Evolutionary conservation across 2,888 invertebrate genomes (phyloP), one percentile per base, ranked within the genome.

Genomic region (Perdita meconis): DNA sequence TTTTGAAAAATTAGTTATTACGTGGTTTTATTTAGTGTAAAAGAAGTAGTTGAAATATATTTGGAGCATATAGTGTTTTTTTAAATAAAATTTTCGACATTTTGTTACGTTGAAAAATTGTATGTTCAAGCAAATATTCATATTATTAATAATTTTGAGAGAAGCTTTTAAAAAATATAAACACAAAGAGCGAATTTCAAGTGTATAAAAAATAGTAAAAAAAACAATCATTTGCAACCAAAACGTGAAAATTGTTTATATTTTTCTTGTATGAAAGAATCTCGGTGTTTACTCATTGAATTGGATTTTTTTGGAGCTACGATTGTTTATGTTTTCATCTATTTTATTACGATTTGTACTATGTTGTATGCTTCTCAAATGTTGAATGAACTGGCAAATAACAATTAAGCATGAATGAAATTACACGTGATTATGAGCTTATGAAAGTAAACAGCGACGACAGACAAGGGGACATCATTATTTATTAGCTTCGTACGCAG

Each of bases 401-500:
- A 50, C 50, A 73, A 61, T 69, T 61, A 73, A 61, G 26, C 19
- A 69, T 12, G 34, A 24, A 47, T 13, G 30, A 61, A 69, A 56
- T 40, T 56, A 38, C 56, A 51, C 51, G n/a, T 47, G 26, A 63
- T 70, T 65, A 73, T 22, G 44, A 34, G 65, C 47, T 60, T 34
- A 53, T 42, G 55, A 73, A 73, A 55, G 59, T 60, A 73, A 60
- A 55, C 30, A 53, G 44, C 53, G 26, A 65, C 19, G 64, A 65
- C 40, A 73, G 63, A 63, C 64, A 65, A 64, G 59, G 59, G 75
- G 60, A 40, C 53, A 73, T 65, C 30, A 60, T 75, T 73, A 75
- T 75, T 75, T 75, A 75, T 73, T 75, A 75, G 57, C 65, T 47
- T 60, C 44, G 47, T 56, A 56, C 42, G 26, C 44, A 24, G 56